Evolutionary conservation across 2,113 vertebrate species (phyloP), one percentile per base, ranked within the genome.

Genomic region (Platysternon megacephalum): DNA sequence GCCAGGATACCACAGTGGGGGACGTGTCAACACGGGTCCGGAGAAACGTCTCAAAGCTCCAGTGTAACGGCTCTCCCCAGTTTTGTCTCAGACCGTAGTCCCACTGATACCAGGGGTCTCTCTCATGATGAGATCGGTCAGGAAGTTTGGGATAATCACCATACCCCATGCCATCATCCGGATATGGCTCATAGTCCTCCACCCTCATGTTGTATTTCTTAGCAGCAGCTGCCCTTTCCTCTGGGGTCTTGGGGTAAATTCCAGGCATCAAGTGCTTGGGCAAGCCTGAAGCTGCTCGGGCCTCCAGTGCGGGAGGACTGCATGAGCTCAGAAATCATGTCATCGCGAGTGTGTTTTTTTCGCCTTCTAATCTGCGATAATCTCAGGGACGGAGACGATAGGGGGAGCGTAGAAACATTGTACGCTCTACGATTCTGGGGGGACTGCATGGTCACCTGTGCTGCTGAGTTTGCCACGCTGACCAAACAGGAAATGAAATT

Each of bases 61-160:
- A 99, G 89, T 99, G 99, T 76, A 99, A 99, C 96, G 99, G 98
- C 89, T 99, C 98, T 93, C 99, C 99, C 99, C 99, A 99, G 98
- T 99, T 99, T 85, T 98, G 98, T 93, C 99, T 99, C 93, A 99
- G 51, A 42, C 99, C 99, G 78, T 99, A 98, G 97, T 99, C 99
- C 99, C 99, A 99, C 2, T 97, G 7, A 97, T 99, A 99, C 98
- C 99, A 99, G 2, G 99, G 99, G 94, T 99, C 99, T 98, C 98
- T 98, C 98, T 99, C 99, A 0, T 99, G 98, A 32, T 98, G 97
- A 49, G 99, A 99, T 93, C 95, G 98, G 4, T 99, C 44, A n/a
- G 99, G 98, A 6, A 99, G 98, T 91, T 98, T 98, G 1, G 99
- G 99, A 95, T 99, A 99, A 96, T 99, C 99, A 5, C 99, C 99